phyloP scores from a whole-genome alignment of 2,888 invertebrate species.

The Deilephila porcellus region DNA sequence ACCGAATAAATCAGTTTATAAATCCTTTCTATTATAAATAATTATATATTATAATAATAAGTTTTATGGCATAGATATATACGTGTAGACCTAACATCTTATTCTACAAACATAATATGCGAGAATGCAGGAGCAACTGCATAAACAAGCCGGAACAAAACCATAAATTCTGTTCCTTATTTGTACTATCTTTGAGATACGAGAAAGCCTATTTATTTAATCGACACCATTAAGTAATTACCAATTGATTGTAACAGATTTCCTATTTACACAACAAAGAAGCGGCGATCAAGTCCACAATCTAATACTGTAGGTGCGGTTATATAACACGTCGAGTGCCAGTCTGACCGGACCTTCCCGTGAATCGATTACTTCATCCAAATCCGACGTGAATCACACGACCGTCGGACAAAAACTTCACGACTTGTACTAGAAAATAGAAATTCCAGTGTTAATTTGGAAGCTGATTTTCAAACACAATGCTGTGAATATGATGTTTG shows the following conservation, averaged over 20 bases:
- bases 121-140: too few species aligned
- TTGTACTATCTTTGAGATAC: too few species aligned
- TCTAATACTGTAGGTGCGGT: constrained; percentile 1
- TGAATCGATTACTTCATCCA: constrained; percentile 6
- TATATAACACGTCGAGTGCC: constrained; percentile 19
- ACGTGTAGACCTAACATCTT: too few species aligned
- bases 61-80: too few species aligned
- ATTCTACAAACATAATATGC: too few species aligned
- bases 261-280: constrained; percentile 5
- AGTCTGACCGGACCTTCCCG: constrained; percentile 9
- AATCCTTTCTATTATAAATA: not conserved
- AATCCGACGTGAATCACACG: constrained; percentile 2
- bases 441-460: constrained; percentile 10
- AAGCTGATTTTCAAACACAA: not conserved
- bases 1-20: not conserved
- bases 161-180: not conserved
- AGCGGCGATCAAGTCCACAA: constrained; percentile 4
- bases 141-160: too few species aligned
- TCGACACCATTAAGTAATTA: constrained; percentile 20
- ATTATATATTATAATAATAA: too few species aligned
- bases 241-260: constrained; percentile 9
- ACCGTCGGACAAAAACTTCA: constrained; percentile 3
- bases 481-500: too few species aligned
- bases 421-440: not conserved
- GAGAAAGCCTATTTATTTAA: not conserved